Conservation (phyloP, 2,113 vertebrate genomes). For the Rynchops niger region DNA sequence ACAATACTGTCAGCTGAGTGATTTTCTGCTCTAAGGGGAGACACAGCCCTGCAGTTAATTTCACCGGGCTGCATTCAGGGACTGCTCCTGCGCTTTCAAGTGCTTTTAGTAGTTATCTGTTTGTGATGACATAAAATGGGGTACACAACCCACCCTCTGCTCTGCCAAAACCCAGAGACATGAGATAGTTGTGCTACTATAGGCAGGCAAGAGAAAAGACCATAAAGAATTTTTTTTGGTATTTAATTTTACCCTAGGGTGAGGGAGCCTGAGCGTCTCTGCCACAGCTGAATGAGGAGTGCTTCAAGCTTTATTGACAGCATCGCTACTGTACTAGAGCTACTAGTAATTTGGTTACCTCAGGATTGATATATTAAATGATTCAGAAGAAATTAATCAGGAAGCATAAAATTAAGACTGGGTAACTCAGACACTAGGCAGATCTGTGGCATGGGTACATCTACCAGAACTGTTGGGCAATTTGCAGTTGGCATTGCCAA, state of each 20-base stretch:
- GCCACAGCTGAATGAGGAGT: not conserved
- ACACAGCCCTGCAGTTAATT: not conserved
- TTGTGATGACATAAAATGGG: not conserved
- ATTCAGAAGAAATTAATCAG: not conserved
- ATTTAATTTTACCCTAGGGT: slow-evolving; percentile 28
- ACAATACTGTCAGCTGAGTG: not conserved
- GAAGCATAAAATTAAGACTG: not conserved
- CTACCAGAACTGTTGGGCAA: not conserved
- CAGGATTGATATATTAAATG: not conserved
- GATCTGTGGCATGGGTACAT: not conserved
- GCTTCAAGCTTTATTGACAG: not conserved
- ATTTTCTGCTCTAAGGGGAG: not conserved
- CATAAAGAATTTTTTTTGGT: not conserved
- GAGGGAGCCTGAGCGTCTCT: not conserved
- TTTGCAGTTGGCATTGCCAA: not conserved
- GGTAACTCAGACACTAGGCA: not conserved
- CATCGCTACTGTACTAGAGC: not conserved
- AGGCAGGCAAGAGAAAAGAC: not conserved
- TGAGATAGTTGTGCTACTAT: not conserved
- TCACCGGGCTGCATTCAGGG: not conserved
- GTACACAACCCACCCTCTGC: not conserved
- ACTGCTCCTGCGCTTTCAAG: not conserved
- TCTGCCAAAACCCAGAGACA: not conserved
- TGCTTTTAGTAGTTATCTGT: not conserved
- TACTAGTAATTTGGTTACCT: not conserved